Conservation (phyloP, 2,797 vertebrate species). For the Columba guinea region DNA sequence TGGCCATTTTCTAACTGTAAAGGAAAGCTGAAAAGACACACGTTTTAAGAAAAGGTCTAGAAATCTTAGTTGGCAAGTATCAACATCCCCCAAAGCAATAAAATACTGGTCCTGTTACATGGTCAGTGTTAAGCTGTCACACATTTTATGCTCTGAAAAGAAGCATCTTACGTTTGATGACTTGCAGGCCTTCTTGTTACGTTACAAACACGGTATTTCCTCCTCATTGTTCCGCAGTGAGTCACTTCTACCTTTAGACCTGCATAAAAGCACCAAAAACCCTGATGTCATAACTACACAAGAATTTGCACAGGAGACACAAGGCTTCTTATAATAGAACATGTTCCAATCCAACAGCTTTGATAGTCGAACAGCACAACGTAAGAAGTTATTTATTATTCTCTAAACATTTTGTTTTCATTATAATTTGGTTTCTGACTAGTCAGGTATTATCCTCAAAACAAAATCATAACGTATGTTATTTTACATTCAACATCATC, state of each 20-base stretch:
- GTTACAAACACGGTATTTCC: constrained; percentile 98
- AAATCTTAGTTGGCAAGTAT: background rate
- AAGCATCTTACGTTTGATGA: constrained; percentile 93
- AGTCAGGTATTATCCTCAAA: background rate
- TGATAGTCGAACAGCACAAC: background rate
- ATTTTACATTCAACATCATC: background rate
- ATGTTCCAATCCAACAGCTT: background rate
- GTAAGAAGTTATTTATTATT: background rate
- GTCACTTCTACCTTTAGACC: constrained; percentile 99
- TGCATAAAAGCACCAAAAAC: constrained; percentile 71
- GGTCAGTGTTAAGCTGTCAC: background rate
- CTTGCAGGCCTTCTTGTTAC: constrained; percentile 97
- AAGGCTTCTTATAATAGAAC: background rate
- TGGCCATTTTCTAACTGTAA: constrained; percentile 97
- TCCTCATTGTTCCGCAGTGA: constrained; percentile 98
- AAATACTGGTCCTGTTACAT: background rate
- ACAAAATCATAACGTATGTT: background rate
- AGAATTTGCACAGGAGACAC: background rate
- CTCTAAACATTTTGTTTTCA: background rate
- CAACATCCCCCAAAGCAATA: background rate
- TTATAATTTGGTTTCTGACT: background rate
- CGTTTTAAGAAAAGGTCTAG: background rate
- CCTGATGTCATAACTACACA: background rate
- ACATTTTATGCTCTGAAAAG: background rate
- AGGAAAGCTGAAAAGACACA: constrained; percentile 85